Evolutionary conservation across 2,888 invertebrate species (phyloP), one percentile per base, ranked within the genome.

Genomic region (Andrena bucephala): DNA sequence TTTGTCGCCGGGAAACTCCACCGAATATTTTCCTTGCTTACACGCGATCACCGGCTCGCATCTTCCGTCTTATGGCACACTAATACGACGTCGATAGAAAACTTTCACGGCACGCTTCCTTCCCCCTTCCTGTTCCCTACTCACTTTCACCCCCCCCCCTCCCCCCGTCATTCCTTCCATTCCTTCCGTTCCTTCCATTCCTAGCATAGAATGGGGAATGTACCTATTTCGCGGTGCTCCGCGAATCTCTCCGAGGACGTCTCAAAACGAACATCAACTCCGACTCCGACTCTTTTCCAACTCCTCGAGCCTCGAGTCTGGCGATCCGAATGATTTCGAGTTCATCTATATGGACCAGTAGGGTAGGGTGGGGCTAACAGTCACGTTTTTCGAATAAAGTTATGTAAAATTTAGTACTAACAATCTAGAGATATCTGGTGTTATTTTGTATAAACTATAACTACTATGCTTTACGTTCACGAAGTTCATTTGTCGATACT

Each of bases 21-120:
- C 63, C 83, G 91, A 89, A 89, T 90, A 90, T 90, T 91, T 90
- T 84, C 85, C 82, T 84, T 84, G 79, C 82, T 83, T 87, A 77
- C 81, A 57, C 76, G 74, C 84, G 86, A 88, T 88, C 89, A 81
- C 80, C 87, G 82, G 62, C 83, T 80, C 83, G 81, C 72, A 70
- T 69, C 67, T 62, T 68, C 79, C 81, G 60, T 86, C 80, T 80
- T 80, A 77, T 83, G 81, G 80, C 87, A 20, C 81, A 63, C 88
- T 89, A 88, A 90, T 90, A 87, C 87, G 83, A 85, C 81, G 84
- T 70, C 84, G 85, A 89, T 88, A 75, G 82, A 77, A 90, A 92
- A 92, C 54, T 87, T 89, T 69, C 48, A 10, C 87, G 84, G 79
- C 84, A 67, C 82, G 77, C 76, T 79, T 81, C 62, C 20, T 20